phyloP scores from a whole-genome alignment of 2,888 invertebrate genomes.

The Chloroclystis v-ata region DNA sequence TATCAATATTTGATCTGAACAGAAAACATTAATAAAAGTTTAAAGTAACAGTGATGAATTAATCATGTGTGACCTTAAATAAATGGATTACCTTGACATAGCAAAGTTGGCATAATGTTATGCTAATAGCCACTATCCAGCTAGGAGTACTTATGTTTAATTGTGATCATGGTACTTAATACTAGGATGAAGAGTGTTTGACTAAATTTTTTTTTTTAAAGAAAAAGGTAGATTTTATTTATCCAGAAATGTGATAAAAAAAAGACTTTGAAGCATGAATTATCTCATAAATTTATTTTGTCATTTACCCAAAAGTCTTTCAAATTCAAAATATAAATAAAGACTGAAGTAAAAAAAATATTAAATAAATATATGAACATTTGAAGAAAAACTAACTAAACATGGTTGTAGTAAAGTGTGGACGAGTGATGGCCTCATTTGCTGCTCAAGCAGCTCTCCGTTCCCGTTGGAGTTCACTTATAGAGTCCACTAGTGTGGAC shows the following conservation, averaged over 20 bases:
- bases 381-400: conserved; percentile 15
- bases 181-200: too few species aligned
- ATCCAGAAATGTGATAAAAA: too few species aligned
- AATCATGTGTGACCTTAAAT: neutral
- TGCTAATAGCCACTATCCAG: neutral
- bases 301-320: too few species aligned
- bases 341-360: too few species aligned
- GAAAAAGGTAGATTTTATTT: too few species aligned
- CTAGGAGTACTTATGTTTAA: neutral
- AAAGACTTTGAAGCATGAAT: too few species aligned
- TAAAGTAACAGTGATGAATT: neutral
- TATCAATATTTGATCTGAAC: conserved; percentile 3
- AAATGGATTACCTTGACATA: conserved; percentile 14
- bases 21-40: too few species aligned
- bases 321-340: too few species aligned
- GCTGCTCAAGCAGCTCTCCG: conserved; percentile 84
- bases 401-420: conserved; percentile 60
- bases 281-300: too few species aligned
- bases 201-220: too few species aligned
- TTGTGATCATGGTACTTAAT: too few species aligned
- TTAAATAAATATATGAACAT: too few species aligned
- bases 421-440: conserved; percentile 81
- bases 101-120: conserved; percentile 6
- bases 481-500: conserved; percentile 83
- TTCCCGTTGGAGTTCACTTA: conserved; percentile 85